A percentile compares a stretch with the other conserved stretches of the same genome.
Evolutionary conservation across 2,797 vertebrate species (phyloP).

Genomic region (Acipenser ruthenus): DNA sequence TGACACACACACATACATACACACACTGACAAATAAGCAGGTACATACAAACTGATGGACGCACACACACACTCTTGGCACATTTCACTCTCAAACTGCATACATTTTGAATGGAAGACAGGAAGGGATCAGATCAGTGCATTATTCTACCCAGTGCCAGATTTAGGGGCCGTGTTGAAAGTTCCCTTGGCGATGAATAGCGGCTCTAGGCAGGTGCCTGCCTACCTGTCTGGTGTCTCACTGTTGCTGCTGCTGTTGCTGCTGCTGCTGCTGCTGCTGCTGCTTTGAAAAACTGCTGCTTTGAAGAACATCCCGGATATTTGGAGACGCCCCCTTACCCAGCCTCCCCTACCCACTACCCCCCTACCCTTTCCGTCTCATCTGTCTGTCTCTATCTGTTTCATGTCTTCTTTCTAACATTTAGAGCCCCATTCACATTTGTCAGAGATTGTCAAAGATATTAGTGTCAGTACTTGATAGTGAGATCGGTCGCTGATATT

Average conservation of each 20-base stretch:
- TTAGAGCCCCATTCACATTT: no score
- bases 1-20: no score
- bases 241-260: slow-evolving; percentile 53
- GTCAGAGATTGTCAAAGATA: no score
- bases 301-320: slow-evolving; percentile 17
- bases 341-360: not conserved
- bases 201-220: not conserved
- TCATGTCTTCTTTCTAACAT: not conserved
- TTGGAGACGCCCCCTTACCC: slow-evolving; percentile 28
- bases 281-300: not conserved
- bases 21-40: no score
- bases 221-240: slow-evolving; percentile 40
- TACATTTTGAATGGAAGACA: no score
- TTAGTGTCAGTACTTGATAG: no score
- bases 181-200: slow-evolving; percentile 33
- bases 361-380: not conserved
- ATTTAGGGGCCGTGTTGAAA: slow-evolving; percentile 51
- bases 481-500: no score
- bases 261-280: slow-evolving; percentile 28
- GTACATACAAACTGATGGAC: no score
- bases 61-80: no score
- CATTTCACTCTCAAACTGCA: no score
- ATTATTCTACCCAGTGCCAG: not conserved
- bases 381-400: not conserved
- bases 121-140: no score